Evolutionary conservation across 2,113 vertebrate species (phyloP).

Genomic region (Gavia stellata): DNA sequence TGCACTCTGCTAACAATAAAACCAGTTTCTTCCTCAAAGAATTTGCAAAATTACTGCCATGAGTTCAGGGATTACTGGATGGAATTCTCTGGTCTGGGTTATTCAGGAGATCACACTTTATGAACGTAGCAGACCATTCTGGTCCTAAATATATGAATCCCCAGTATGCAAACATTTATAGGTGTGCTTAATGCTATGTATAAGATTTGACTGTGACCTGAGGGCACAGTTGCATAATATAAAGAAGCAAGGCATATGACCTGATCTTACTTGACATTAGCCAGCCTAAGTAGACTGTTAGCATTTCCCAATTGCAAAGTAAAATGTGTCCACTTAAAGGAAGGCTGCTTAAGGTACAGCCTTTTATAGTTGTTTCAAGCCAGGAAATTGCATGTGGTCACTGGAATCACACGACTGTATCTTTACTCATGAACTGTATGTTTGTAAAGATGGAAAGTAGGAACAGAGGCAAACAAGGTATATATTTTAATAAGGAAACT

Average conservation of each 20-base stretch:
- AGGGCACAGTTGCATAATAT: not conserved
- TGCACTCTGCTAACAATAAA: not conserved
- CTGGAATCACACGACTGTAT: accelerated
- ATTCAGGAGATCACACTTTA: not conserved
- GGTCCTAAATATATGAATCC: not conserved
- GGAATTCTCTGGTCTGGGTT: not conserved
- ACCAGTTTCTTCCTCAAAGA: not conserved
- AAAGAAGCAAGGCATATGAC: not conserved
- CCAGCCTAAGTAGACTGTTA: not conserved
- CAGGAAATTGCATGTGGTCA: not conserved
- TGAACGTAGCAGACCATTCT: not conserved
- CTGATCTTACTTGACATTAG: not conserved
- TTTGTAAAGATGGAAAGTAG: not conserved
- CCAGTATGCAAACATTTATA: not conserved
- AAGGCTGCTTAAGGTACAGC: not conserved
- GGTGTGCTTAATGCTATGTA: too few relatives aligned
- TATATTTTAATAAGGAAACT: not conserved
- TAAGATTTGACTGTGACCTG: not conserved
- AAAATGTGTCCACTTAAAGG: not conserved
- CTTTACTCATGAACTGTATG: not conserved
- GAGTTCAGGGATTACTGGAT: not conserved
- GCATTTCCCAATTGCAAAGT: not conserved
- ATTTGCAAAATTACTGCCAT: not conserved
- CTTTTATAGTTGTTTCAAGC: not conserved
- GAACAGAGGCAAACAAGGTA: not conserved